Conservation (phyloP, 2,888 invertebrate species). For the Troglohyphantes excavatus region DNA sequence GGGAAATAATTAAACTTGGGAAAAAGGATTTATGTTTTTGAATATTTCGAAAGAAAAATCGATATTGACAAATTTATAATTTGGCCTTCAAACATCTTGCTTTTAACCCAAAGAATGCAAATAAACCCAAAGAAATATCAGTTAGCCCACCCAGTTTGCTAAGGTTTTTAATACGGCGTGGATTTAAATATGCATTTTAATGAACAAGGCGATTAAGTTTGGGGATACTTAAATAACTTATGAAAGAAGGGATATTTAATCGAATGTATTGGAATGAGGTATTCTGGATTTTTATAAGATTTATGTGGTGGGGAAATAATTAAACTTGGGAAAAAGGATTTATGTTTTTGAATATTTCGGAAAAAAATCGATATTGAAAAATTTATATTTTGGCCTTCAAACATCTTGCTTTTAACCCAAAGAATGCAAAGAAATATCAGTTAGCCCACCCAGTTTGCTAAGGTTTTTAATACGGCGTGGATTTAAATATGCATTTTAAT, state of each 20-base stretch:
- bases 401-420: too few relatives aligned
- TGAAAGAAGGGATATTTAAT: background rate
- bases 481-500: conserved; percentile 2
- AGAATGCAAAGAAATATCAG: background rate
- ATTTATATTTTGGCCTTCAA: too few relatives aligned
- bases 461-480: background rate
- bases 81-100: too few relatives aligned
- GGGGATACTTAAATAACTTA: conserved; percentile 1
- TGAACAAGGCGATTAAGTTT: background rate
- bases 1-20: background rate
- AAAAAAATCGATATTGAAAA: too few relatives aligned
- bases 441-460: background rate
- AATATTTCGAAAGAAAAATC: too few relatives aligned
- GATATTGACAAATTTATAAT: too few relatives aligned
- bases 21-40: too few relatives aligned
- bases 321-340: background rate
- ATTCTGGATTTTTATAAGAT: background rate
- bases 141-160: background rate
- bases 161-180: background rate
- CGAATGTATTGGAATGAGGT: background rate
- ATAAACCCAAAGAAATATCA: background rate
- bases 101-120: too few relatives aligned
- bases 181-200: conserved; percentile 2
- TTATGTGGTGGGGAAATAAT: background rate
- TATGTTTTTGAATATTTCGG: too few relatives aligned